These are phyloP conservation scores for Eulithis testata DNA, from an alignment of 2,888 invertebrate species.

Conservation along the genomic window DNA sequence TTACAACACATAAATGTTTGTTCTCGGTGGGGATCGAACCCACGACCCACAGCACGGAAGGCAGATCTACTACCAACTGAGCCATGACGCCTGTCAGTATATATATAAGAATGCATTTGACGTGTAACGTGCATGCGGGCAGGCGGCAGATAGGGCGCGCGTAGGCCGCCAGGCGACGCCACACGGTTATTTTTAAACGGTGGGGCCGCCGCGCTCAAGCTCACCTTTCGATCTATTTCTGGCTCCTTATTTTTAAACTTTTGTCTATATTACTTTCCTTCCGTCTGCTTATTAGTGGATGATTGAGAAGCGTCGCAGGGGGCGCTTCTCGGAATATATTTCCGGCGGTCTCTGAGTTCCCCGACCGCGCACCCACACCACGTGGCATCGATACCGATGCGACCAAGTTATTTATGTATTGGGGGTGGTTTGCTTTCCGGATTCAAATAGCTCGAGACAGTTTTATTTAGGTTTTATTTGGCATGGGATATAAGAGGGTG, in stretches of 20 bases:
- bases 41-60: too few relatives aligned
- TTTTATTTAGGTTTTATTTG: conserved; percentile 33
- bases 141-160: conserved; percentile 58
- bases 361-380: conserved; percentile 53
- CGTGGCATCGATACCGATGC: conserved; percentile 59
- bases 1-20: too few relatives aligned
- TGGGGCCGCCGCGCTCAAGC: conserved; percentile 78
- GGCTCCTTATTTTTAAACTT: conserved; percentile 79
- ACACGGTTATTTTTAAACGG: conserved; percentile 71
- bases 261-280: conserved; percentile 84
- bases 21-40: too few relatives aligned
- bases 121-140: conserved; percentile 26
- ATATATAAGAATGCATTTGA: conserved; percentile 21
- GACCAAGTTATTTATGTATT: conserved; percentile 54
- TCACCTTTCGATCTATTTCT: conserved; percentile 83
- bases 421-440: conserved; percentile 45
- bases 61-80: too few relatives aligned
- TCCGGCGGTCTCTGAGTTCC: conserved; percentile 62
- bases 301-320: conserved; percentile 83
- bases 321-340: conserved; percentile 77
- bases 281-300: conserved; percentile 82
- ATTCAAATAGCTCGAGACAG: conserved; percentile 30
- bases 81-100: too few relatives aligned
- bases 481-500: conserved; percentile 22
- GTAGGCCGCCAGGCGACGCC: conserved; percentile 66